A percentile compares a stretch with the other conserved stretches of the same genome.
Conservation (phyloP, 2,797 vertebrate species). For the Gymnoscopelus microlampas region DNA sequence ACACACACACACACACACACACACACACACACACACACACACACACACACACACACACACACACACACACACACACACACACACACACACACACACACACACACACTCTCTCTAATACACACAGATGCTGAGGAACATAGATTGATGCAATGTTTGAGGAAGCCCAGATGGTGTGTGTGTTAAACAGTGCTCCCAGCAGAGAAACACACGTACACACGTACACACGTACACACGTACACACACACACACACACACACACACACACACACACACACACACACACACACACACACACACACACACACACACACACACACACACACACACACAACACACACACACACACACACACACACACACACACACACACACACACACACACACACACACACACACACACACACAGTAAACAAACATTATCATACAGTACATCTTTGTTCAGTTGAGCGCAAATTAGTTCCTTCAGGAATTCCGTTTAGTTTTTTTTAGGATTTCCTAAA, state of each 20-base stretch:
- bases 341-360: background rate
- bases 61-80: slow-evolving; percentile 2
- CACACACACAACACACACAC: too few relatives aligned
- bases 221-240: slow-evolving; percentile 41
- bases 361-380: too few relatives aligned
- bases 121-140: slow-evolving; percentile 40
- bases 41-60: slow-evolving; percentile 1
- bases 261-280: background rate
- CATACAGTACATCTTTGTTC: slow-evolving; percentile 72
- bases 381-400: background rate
- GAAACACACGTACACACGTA: slow-evolving; percentile 42
- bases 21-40: slow-evolving; percentile 12
- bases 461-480: slow-evolving; percentile 58
- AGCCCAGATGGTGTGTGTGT: slow-evolving; percentile 72
- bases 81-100: slow-evolving; percentile 17
- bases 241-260: slow-evolving; percentile 2
- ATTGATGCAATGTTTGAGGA: slow-evolving; percentile 70
- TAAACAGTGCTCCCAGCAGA: slow-evolving; percentile 64
- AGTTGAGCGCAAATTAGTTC: slow-evolving; percentile 64
- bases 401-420: slow-evolving; percentile 69
- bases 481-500: slow-evolving; percentile 43
- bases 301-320: too few relatives aligned
- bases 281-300: too few relatives aligned
- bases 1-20: slow-evolving; percentile 5
- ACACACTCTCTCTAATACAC: slow-evolving; percentile 10